phyloP scores from a whole-genome alignment of 2,113 vertebrate species.

The Malurus melanocephalus region DNA sequence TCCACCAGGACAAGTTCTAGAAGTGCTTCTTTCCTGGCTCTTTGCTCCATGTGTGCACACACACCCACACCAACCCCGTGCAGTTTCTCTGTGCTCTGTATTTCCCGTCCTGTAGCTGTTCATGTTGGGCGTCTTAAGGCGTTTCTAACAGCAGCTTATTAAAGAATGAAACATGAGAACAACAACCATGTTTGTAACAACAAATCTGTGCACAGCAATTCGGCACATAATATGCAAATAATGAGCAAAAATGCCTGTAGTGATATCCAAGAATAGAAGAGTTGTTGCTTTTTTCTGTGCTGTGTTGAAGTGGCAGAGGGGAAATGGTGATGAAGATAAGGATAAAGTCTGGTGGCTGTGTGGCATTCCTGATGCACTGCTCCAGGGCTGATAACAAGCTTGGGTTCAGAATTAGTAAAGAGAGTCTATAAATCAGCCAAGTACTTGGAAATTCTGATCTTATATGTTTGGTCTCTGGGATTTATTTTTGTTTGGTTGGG shows the following conservation, averaged over 20 bases:
- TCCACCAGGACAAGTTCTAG: not conserved
- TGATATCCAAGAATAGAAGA: not conserved
- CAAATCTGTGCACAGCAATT: not conserved
- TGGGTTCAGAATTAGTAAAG: not conserved
- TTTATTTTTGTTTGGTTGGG: slow-evolving; percentile 54
- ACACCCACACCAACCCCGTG: rapidly evolving
- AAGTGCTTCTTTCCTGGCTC: not conserved
- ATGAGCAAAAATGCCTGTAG: not conserved
- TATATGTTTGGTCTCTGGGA: not conserved
- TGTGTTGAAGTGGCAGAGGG: not conserved
- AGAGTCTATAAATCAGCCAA: slow-evolving; percentile 36
- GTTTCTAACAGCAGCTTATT: not conserved
- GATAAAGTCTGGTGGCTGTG: not conserved
- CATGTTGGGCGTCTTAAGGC: not conserved
- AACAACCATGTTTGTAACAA: not conserved
- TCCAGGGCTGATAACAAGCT: slow-evolving; percentile 13
- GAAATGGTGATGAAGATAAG: slow-evolving; percentile 3
- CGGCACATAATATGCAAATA: not conserved
- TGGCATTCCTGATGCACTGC: not conserved
- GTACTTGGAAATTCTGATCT: slow-evolving; percentile 32
- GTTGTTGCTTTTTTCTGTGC: not conserved
- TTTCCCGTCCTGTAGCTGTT: not conserved
- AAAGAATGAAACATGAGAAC: not conserved
- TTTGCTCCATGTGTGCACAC: not conserved
- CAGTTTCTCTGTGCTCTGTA: not conserved